Evolutionary conservation across 2,797 vertebrate genomes (phyloP).

Genomic region (Semotilus atromaculatus): DNA sequence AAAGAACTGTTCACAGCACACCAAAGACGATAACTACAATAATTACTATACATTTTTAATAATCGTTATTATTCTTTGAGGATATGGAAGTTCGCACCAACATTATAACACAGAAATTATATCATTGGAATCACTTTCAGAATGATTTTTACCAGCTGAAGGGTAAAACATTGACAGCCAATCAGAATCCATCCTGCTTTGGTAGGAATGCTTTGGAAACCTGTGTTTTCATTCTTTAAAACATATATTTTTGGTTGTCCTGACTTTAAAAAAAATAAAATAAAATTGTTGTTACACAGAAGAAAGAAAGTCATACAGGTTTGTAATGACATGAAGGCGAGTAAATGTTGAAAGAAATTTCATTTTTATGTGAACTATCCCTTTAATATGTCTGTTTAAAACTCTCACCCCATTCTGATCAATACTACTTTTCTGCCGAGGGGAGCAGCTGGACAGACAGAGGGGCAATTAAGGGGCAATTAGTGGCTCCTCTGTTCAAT

Average conservation of each 20-base stretch:
- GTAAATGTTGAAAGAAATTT: neutral
- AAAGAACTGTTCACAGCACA: neutral
- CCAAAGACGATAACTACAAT: neutral
- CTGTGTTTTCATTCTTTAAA: neutral
- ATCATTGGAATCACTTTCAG: neutral
- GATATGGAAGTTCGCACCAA: neutral
- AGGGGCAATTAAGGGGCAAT: constrained; percentile 77
- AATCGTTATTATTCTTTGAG: neutral
- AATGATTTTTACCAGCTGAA: neutral
- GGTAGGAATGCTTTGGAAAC: constrained; percentile 1
- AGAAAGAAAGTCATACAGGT: neutral
- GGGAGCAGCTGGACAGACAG: constrained; percentile 76
- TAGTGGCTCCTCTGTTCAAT: constrained; percentile 72
- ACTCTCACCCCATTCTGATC: constrained; percentile 58
- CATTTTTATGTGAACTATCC: neutral
- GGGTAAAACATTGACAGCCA: neutral
- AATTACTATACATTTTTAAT: neutral
- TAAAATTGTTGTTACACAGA: neutral
- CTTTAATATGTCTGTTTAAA: constrained; percentile 13
- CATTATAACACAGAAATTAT: neutral
- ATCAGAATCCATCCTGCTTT: neutral
- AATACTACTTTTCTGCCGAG: constrained; percentile 66
- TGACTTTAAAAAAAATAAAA: no score
- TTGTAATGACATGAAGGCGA: neutral
- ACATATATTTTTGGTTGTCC: neutral